Percentiles rank a stretch among this genome's conserved stretches.
phyloP scores from a whole-genome alignment of 2,113 vertebrate species.

The Ciconia maguari region DNA sequence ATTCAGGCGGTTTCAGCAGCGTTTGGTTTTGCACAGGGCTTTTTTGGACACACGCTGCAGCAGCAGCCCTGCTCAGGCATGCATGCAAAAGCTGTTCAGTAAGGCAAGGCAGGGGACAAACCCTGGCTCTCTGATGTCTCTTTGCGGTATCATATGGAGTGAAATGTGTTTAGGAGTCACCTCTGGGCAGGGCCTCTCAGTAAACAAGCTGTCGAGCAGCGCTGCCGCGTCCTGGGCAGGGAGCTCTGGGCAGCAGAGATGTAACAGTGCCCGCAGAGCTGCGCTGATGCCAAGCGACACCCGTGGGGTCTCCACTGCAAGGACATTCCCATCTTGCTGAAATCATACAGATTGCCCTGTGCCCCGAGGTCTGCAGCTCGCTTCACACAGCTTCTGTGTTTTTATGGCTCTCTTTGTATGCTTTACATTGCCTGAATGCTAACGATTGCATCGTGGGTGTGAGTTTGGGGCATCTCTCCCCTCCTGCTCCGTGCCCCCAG shows the following conservation, averaged over 20 bases:
- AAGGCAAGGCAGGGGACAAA: background rate
- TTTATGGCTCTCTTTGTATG: background rate
- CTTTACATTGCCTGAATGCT: background rate
- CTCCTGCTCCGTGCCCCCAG: background rate
- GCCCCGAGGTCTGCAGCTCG: background rate
- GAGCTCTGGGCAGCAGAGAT: background rate
- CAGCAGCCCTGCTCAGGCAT: background rate
- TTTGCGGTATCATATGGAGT: background rate
- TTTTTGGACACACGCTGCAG: background rate
- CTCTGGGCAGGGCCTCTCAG: background rate
- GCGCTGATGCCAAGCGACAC: background rate
- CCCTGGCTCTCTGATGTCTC: background rate
- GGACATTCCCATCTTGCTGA: background rate
- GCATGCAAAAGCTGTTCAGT: background rate
- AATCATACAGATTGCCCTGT: background rate
- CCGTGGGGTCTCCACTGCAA: background rate
- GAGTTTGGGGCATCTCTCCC: background rate
- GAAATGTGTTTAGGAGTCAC: background rate
- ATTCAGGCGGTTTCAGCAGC: background rate
- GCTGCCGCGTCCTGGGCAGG: background rate
- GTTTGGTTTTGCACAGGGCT: accelerated
- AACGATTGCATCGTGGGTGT: too few relatives aligned
- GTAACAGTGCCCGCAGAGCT: background rate
- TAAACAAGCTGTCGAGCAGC: background rate
- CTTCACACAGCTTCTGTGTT: background rate